These are phyloP conservation scores for Abrostola tripartita DNA, from an alignment of 2,888 invertebrate genomes.

Conservation along the genomic window DNA sequence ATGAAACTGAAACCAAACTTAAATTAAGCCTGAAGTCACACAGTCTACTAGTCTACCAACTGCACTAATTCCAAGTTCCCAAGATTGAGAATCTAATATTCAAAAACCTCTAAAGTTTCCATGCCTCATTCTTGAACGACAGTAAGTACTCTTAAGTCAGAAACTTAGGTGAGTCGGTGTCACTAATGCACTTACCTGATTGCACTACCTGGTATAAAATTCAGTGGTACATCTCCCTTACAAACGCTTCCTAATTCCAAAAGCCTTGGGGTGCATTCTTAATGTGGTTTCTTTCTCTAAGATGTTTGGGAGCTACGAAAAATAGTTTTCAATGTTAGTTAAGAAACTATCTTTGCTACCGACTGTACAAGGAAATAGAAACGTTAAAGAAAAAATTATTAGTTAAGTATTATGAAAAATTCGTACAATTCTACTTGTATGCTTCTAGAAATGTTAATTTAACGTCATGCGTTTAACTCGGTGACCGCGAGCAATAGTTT, in stretches of 20 bases:
- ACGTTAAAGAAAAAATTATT: too few relatives aligned
- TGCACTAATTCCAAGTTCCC: not conserved
- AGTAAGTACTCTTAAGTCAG: slow-evolving; percentile 20
- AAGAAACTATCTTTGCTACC: not conserved
- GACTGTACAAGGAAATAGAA: too few relatives aligned
- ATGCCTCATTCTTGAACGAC: slow-evolving; percentile 8
- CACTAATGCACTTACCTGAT: slow-evolving; percentile 73
- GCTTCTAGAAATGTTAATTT: too few relatives aligned
- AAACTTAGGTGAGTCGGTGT: slow-evolving; percentile 25
- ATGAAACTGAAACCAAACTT: not conserved
- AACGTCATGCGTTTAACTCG: too few relatives aligned
- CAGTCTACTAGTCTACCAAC: not conserved
- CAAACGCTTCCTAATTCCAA: slow-evolving; percentile 73
- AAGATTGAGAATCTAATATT: slow-evolving; percentile 36
- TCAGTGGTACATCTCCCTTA: slow-evolving; percentile 64
- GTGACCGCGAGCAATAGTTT: too few relatives aligned
- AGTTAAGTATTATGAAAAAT: too few relatives aligned
- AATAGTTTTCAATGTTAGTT: not conserved
- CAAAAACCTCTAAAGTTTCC: slow-evolving; percentile 21
- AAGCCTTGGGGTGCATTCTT: slow-evolving; percentile 78
- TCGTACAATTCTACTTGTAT: too few relatives aligned
- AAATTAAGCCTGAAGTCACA: not conserved
- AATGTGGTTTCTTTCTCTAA: slow-evolving; percentile 60
- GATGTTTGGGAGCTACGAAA: slow-evolving; percentile 47
- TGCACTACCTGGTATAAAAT: slow-evolving; percentile 69